A percentile compares a stretch with the other conserved stretches of the same genome.
Evolutionary conservation across 2,888 invertebrate genomes (phyloP).

Genomic region (Dyspetes luteomarginatus): DNA sequence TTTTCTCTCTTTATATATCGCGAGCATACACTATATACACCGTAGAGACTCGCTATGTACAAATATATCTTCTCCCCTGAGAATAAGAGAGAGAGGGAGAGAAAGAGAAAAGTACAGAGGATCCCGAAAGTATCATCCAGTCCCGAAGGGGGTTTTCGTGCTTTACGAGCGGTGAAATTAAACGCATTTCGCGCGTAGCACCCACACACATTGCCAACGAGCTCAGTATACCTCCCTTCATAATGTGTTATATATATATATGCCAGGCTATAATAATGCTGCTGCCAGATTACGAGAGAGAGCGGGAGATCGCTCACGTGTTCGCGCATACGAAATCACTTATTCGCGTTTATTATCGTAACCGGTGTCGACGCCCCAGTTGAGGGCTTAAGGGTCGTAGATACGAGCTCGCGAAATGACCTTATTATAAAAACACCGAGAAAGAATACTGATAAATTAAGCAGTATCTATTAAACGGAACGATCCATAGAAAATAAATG

Average conservation of each 20-base stretch:
- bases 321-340: constrained; percentile 71
- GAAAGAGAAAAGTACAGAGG: constrained; percentile 33
- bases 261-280: constrained; percentile 44
- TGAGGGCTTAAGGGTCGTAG: constrained; percentile 11
- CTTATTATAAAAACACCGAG: background rate
- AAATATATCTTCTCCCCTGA: constrained; percentile 50
- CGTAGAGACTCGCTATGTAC: constrained; percentile 42
- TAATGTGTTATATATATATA: constrained; percentile 31
- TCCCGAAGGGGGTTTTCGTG: constrained; percentile 55
- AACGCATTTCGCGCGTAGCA: constrained; percentile 58
- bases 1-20: constrained; percentile 9
- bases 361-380: constrained; percentile 24
- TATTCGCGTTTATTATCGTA: constrained; percentile 62
- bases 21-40: constrained; percentile 40
- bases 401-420: constrained; percentile 1
- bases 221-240: background rate
- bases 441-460: background rate
- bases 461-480: constrained; percentile 10
- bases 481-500: constrained; percentile 53
- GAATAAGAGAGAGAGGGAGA: constrained; percentile 19
- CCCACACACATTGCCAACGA: constrained; percentile 39
- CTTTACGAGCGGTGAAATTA: constrained; percentile 73
- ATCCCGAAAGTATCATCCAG: constrained; percentile 54
- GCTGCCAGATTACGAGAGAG: constrained; percentile 34
- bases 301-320: constrained; percentile 51